phyloP scores from a whole-genome alignment of 1,140 invertebrate species.

The Sinella curviseta region DNA sequence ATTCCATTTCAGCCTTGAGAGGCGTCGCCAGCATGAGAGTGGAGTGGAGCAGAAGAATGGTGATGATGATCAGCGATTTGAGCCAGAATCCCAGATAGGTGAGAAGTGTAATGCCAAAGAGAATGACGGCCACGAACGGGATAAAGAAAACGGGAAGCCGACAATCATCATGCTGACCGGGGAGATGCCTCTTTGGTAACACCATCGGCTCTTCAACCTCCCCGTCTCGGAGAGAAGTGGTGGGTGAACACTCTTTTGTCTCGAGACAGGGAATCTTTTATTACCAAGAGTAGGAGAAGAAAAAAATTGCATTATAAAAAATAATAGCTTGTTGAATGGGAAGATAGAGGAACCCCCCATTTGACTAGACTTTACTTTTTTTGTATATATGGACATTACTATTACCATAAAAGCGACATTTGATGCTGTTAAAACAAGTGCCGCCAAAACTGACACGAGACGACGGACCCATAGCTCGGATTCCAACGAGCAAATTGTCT shows the following conservation, averaged over 20 bases:
- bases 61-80: slow-evolving; percentile 42
- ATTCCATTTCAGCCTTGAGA: slow-evolving; percentile 46
- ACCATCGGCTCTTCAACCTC: slow-evolving; percentile 37
- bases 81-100: slow-evolving; percentile 45
- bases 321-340: neutral
- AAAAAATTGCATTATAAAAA: neutral
- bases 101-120: slow-evolving; percentile 45
- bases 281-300: neutral
- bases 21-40: slow-evolving; percentile 37
- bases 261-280: slow-evolving; percentile 39
- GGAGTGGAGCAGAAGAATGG: slow-evolving; percentile 32
- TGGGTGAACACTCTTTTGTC: neutral
- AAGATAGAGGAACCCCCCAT: no score
- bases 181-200: slow-evolving; percentile 40
- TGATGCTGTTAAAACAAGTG: slow-evolving; percentile 60
- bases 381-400: neutral
- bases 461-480: slow-evolving; percentile 58
- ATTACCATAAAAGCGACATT: slow-evolving; percentile 65
- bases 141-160: slow-evolving; percentile 45
- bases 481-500: slow-evolving; percentile 39
- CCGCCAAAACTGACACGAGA: slow-evolving; percentile 60
- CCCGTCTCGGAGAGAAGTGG: neutral
- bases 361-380: neutral
- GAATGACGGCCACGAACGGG: slow-evolving; percentile 42
- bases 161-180: slow-evolving; percentile 33